These are phyloP conservation scores for Drosophila phalerata DNA, from an alignment of 2,888 invertebrate species.

Conservation along the genomic window DNA sequence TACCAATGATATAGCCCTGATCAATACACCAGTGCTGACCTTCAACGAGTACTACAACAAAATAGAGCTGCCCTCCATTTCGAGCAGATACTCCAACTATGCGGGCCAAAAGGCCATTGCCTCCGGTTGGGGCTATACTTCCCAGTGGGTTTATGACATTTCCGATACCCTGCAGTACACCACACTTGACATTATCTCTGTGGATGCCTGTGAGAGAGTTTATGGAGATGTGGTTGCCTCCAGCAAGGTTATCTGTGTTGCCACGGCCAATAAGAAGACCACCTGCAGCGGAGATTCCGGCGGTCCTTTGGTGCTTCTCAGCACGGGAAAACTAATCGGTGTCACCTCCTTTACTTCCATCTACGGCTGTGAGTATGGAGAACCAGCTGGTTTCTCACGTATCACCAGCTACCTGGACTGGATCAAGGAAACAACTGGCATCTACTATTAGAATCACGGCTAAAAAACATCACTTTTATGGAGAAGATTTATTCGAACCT, in stretches of 20 bases:
- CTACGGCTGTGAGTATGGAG: slow-evolving; percentile 43
- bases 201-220: slow-evolving; percentile 67
- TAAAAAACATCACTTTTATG: too few species aligned
- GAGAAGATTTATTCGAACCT: too few species aligned
- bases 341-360: slow-evolving; percentile 37
- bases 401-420: slow-evolving; percentile 47
- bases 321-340: slow-evolving; percentile 51
- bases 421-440: slow-evolving; percentile 41
- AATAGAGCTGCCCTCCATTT: slow-evolving; percentile 33
- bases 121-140: slow-evolving; percentile 85
- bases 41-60: slow-evolving; percentile 29
- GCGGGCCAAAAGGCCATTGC: slow-evolving; percentile 75
- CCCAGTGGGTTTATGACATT: slow-evolving; percentile 41
- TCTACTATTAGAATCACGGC: slow-evolving; percentile 25
- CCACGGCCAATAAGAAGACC: slow-evolving; percentile 47
- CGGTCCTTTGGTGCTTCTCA: slow-evolving; percentile 60
- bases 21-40: slow-evolving; percentile 51
- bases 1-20: slow-evolving; percentile 64
- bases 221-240: slow-evolving; percentile 28
- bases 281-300: slow-evolving; percentile 72
- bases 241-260: slow-evolving; percentile 59
- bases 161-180: slow-evolving; percentile 73
- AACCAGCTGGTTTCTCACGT: slow-evolving; percentile 48
- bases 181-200: slow-evolving; percentile 70
- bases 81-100: slow-evolving; percentile 61